phyloP scores from a whole-genome alignment of 1,140 invertebrate species.

The Drosophila ficusphila region DNA sequence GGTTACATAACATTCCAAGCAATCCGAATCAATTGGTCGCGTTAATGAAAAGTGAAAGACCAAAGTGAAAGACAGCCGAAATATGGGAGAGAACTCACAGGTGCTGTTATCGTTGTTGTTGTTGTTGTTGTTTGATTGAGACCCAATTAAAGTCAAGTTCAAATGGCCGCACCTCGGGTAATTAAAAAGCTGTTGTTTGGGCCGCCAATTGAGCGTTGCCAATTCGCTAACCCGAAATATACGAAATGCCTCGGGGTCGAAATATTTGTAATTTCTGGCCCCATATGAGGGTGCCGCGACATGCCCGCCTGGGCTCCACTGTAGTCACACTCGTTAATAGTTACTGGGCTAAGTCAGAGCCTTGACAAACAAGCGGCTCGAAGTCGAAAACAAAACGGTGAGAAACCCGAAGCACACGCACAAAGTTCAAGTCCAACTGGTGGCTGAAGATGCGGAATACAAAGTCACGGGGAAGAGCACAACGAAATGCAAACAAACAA shows the following conservation, averaged over 20 bases:
- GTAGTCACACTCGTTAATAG: not conserved
- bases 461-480: slow-evolving; percentile 3
- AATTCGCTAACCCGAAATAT: slow-evolving; percentile 47
- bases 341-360: slow-evolving; percentile 32
- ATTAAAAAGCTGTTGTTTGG: slow-evolving; percentile 63
- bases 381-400: slow-evolving; percentile 32
- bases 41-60: slow-evolving; percentile 79
- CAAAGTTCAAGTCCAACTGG: slow-evolving; percentile 72
- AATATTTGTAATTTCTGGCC: slow-evolving; percentile 9
- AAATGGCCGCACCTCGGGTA: slow-evolving; percentile 70
- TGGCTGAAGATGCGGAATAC: slow-evolving; percentile 28
- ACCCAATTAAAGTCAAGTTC: slow-evolving; percentile 81
- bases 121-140: slow-evolving; percentile 67
- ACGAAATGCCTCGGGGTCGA: slow-evolving; percentile 46
- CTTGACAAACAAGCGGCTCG: slow-evolving; percentile 38
- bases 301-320: slow-evolving; percentile 16
- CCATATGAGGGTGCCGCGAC: slow-evolving; percentile 37
- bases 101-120: slow-evolving; percentile 11
- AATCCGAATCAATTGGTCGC: slow-evolving; percentile 59
- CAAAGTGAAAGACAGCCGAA: slow-evolving; percentile 65
- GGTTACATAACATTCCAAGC: slow-evolving; percentile 50
- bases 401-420: slow-evolving; percentile 38
- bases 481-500: slow-evolving; percentile 16
- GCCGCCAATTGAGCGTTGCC: slow-evolving; percentile 64
- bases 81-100: slow-evolving; percentile 28